These are phyloP conservation scores for Callaeas wilsoni DNA, from an alignment of 2,113 vertebrate genomes.

Conservation along the genomic window DNA sequence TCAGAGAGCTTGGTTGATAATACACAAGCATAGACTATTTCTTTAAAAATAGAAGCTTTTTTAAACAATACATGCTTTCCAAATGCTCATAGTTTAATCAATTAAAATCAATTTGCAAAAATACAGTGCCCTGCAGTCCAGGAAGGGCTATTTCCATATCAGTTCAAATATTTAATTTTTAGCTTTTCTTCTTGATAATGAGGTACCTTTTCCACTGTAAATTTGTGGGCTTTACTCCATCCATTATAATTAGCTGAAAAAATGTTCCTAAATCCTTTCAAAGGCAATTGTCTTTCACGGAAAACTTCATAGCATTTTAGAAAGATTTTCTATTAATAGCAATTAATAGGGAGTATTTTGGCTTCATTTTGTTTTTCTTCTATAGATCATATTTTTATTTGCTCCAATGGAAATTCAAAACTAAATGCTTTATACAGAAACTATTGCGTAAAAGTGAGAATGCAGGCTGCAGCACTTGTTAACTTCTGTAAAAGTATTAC, in stretches of 20 bases:
- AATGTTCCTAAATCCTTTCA: neutral
- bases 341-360: neutral
- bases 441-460: neutral
- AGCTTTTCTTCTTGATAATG: neutral
- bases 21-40: neutral
- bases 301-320: neutral
- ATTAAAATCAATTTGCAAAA: neutral
- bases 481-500: neutral
- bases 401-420: neutral
- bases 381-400: neutral
- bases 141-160: neutral
- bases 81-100: neutral
- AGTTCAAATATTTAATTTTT: neutral
- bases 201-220: neutral
- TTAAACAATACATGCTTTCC: neutral
- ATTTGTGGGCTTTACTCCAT: neutral
- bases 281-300: neutral
- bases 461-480: neutral
- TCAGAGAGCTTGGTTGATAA: neutral
- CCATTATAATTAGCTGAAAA: neutral
- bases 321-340: neutral
- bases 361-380: neutral
- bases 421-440: neutral
- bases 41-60: neutral
- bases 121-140: neutral